Percentiles rank a stretch among this genome's conserved stretches.
Conservation (phyloP, 2,113 vertebrate genomes). For the Ahaetulla prasina region DNA sequence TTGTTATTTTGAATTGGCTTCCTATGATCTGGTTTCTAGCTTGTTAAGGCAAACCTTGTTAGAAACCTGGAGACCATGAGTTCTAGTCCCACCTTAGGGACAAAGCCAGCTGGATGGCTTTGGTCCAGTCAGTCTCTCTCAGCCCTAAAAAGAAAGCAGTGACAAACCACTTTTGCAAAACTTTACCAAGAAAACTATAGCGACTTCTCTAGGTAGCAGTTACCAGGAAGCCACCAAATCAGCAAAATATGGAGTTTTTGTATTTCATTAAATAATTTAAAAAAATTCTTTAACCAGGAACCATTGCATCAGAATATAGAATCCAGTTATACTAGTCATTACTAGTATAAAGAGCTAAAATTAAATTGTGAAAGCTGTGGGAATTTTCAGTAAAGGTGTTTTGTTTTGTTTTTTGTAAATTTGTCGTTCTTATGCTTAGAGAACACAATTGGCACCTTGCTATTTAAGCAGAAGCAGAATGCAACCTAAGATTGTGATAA, state of each 20-base stretch:
- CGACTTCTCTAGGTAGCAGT: neutral
- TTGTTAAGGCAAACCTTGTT: neutral
- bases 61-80: neutral
- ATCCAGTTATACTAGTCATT: neutral
- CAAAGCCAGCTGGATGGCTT: neutral
- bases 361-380: neutral
- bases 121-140: neutral
- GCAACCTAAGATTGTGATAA: neutral
- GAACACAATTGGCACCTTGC: neutral
- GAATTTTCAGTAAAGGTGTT: neutral
- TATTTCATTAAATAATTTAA: neutral
- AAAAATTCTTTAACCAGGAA: neutral
- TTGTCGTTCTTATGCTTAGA: neutral
- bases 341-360: too few species aligned
- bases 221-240: neutral
- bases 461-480: neutral
- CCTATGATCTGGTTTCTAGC: neutral
- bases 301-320: neutral
- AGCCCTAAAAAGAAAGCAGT: neutral
- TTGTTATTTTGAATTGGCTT: neutral
- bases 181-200: neutral
- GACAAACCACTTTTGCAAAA: neutral
- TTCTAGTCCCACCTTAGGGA: neutral
- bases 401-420: neutral
- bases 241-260: neutral